Percentiles rank a stretch among this genome's conserved stretches.
phyloP scores from a whole-genome alignment of 1,140 invertebrate genomes.

The Rhagoletis pomonella region DNA sequence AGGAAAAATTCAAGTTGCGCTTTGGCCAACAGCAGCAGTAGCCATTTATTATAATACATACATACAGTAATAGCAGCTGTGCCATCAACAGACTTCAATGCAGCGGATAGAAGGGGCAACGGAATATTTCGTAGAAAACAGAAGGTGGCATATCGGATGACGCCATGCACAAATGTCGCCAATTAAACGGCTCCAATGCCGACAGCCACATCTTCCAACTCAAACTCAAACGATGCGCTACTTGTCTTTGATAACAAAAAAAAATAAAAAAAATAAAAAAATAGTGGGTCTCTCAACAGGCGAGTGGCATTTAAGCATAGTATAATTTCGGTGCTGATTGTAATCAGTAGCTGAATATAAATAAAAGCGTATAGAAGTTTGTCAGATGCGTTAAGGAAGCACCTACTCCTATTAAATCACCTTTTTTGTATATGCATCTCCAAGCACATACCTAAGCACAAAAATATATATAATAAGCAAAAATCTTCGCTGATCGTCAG shows the following conservation, averaged over 20 bases:
- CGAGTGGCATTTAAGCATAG: not conserved
- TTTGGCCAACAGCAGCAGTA: not conserved
- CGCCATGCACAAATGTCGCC: constrained; percentile 10
- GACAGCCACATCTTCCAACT: not conserved
- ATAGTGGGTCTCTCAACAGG: not conserved
- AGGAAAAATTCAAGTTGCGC: not conserved
- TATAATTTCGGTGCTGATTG: too few relatives aligned
- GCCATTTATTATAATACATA: too few relatives aligned
- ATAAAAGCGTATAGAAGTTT: too few relatives aligned
- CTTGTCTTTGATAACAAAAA: too few relatives aligned
- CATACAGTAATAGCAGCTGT: not conserved
- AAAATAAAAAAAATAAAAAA: too few relatives aligned
- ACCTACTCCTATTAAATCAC: too few relatives aligned
- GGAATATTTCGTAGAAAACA: constrained; percentile 31
- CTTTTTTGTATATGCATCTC: too few relatives aligned
- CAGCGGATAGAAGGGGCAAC: not conserved
- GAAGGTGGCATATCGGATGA: constrained; percentile 23
- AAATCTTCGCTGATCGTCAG: not conserved
- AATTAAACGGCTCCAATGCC: not conserved
- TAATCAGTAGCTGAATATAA: too few relatives aligned
- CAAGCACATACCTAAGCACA: too few relatives aligned
- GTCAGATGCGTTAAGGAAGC: too few relatives aligned
- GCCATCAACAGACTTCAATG: not conserved
- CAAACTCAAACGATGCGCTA: not conserved
- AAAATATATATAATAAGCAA: not conserved